Evolutionary conservation across 2,888 invertebrate genomes (phyloP).

Genomic region (Boloria selene): DNA sequence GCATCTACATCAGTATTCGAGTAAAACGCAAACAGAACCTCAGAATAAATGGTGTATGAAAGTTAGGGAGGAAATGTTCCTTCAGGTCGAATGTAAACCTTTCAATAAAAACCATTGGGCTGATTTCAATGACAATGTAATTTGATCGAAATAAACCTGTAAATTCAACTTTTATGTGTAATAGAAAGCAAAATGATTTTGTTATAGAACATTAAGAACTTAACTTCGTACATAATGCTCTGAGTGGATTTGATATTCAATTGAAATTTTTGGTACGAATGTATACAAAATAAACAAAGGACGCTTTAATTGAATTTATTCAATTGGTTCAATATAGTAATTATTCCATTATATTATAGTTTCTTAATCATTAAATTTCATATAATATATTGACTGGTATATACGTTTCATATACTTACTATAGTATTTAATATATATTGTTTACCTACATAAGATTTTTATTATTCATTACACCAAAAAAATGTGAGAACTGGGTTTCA

Average conservation of each 20-base stretch:
- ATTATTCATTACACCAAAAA: no score
- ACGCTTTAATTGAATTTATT: conserved; percentile 10
- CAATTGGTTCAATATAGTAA: conserved; percentile 2
- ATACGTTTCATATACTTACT: no score
- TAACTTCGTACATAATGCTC: background rate
- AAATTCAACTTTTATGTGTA: conserved; percentile 32
- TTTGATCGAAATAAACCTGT: conserved; percentile 36
- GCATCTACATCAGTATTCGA: conserved; percentile 57
- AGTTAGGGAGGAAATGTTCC: conserved; percentile 47
- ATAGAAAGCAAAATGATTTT: conserved; percentile 23
- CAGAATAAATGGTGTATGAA: conserved; percentile 59
- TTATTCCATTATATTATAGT: background rate
- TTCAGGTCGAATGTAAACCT: conserved; percentile 46
- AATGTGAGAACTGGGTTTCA: no score
- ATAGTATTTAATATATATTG: no score
- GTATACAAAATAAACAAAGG: conserved; percentile 15
- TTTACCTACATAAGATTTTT: no score
- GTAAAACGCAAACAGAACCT: conserved; percentile 65
- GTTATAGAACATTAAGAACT: background rate
- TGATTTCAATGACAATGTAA: conserved; percentile 42
- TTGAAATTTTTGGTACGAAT: conserved; percentile 2
- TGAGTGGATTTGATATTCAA: conserved; percentile 1
- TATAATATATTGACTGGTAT: no score
- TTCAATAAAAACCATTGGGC: conserved; percentile 45
- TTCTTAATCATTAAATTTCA: no score